Conservation (phyloP, 2,113 vertebrate genomes). For the Cephalopholis sonnerati region DNA sequence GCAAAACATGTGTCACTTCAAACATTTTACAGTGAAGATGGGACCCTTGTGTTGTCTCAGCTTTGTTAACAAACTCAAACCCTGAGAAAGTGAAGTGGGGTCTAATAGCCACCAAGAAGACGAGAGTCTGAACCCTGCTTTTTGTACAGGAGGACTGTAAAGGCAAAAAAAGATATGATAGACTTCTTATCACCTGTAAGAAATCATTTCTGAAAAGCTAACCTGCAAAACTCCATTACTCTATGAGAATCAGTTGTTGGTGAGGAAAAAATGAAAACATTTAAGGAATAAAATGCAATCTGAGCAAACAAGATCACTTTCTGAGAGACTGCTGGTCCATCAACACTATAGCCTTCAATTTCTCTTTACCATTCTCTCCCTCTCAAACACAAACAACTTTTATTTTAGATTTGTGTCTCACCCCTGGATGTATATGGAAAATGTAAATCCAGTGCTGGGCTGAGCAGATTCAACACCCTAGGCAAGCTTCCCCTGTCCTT, state of each 20-base stretch:
- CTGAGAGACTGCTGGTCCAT: slow-evolving; percentile 19
- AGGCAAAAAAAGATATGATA: not conserved
- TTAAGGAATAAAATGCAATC: not conserved
- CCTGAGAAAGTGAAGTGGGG: not conserved
- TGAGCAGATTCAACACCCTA: too few species aligned
- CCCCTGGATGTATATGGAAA: not conserved
- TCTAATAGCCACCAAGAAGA: not conserved
- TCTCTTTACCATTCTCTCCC: not conserved
- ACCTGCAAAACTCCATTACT: not conserved
- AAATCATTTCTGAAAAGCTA: not conserved
- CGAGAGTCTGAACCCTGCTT: not conserved
- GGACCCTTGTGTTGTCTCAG: not conserved
- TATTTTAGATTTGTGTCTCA: not conserved
- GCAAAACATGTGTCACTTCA: not conserved
- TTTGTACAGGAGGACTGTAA: not conserved
- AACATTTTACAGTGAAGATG: not conserved
- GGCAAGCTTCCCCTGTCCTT: too few species aligned
- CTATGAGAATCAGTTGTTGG: not conserved
- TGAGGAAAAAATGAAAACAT: not conserved
- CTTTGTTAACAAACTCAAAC: not conserved
- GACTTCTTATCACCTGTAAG: not conserved
- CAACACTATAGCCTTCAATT: not conserved
- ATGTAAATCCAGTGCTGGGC: not conserved
- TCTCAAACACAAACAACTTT: not conserved
- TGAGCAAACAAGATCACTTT: not conserved